Conservation (phyloP, 2,113 vertebrate species). For the Nerophis lumbriciformis region DNA sequence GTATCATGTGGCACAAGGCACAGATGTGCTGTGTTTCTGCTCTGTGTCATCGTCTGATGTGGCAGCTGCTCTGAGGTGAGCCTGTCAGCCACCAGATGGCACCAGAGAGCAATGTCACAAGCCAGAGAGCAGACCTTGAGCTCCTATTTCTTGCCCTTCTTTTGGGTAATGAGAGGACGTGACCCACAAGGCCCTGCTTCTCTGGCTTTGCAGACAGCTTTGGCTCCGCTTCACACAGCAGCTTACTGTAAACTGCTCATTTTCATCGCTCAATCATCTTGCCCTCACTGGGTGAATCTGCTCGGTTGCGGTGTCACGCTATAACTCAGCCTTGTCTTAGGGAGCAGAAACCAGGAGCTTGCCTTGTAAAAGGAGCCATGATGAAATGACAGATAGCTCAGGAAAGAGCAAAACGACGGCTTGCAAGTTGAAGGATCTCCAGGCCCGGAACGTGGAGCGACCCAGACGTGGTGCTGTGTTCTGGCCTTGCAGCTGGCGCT, state of each 20-base stretch:
- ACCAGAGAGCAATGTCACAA: constrained; percentile 24
- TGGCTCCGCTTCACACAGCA: constrained; percentile 43
- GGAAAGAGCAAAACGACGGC: neutral
- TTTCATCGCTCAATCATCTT: constrained; percentile 37
- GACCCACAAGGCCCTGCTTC: constrained; percentile 50
- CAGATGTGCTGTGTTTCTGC: neutral
- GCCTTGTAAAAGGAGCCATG: constrained; percentile 49
- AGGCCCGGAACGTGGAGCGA: constrained; percentile 54
- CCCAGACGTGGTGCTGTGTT: constrained; percentile 78
- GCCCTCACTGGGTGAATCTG: constrained; percentile 20
- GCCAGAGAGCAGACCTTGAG: constrained; percentile 15
- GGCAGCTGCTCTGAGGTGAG: neutral
- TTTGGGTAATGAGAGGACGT: constrained; percentile 56
- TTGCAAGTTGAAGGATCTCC: constrained; percentile 78
- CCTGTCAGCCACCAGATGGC: constrained; percentile 56
- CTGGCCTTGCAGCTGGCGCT: constrained; percentile 88
- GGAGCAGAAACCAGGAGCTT: constrained; percentile 26
- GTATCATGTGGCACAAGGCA: neutral
- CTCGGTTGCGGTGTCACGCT: constrained; percentile 1
- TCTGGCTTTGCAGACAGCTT: constrained; percentile 41
- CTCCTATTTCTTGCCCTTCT: constrained; percentile 32
- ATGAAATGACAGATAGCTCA: constrained; percentile 41
- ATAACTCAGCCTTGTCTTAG: constrained; percentile 21
- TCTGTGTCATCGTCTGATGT: neutral
- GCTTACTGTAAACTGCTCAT: constrained; percentile 55